These are phyloP conservation scores for Bombyx huttoni DNA, from an alignment of 2,888 invertebrate genomes.

Conservation along the genomic window DNA sequence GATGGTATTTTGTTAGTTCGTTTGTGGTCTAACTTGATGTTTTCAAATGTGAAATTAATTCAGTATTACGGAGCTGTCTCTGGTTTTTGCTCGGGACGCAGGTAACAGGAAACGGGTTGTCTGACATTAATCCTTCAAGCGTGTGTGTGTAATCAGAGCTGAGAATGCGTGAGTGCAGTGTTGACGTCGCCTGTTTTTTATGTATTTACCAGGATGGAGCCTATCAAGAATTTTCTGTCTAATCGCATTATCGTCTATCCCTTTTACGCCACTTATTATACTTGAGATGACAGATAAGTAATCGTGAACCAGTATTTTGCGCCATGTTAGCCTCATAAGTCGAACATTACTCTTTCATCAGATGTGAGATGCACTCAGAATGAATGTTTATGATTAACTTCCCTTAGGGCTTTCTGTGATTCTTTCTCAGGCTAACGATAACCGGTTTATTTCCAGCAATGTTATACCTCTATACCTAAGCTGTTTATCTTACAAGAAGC, in stretches of 20 bases:
- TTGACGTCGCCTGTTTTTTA: constrained; percentile 51
- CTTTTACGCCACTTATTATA: constrained; percentile 24
- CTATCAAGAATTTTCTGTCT: constrained; percentile 42
- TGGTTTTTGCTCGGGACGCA: constrained; percentile 56
- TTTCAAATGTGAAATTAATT: constrained; percentile 61
- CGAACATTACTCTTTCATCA: constrained; percentile 40
- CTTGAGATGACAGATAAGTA: constrained; percentile 29
- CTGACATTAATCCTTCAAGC: constrained; percentile 55
- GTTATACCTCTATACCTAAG: constrained; percentile 42
- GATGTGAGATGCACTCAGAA: constrained; percentile 43
- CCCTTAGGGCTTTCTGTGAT: constrained; percentile 35
- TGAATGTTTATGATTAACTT: constrained; percentile 59
- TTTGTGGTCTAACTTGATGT: constrained; percentile 15
- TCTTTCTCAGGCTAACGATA: constrained; percentile 59
- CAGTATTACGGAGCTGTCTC: constrained; percentile 49
- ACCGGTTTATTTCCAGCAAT: constrained; percentile 52
- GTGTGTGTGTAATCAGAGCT: constrained; percentile 48
- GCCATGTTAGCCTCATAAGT: constrained; percentile 25
- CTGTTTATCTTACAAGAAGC: constrained; percentile 54
- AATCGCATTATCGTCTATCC: constrained; percentile 37
- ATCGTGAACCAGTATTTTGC: constrained; percentile 24
- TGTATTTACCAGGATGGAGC: constrained; percentile 29
- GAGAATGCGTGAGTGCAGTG: constrained; percentile 35
- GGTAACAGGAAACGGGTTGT: constrained; percentile 70
- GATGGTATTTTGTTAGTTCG: constrained; percentile 12